A percentile compares a stretch with the other conserved stretches of the same genome.
phyloP scores from a whole-genome alignment of 1,140 invertebrate species.

The Scaptomyza montana region DNA sequence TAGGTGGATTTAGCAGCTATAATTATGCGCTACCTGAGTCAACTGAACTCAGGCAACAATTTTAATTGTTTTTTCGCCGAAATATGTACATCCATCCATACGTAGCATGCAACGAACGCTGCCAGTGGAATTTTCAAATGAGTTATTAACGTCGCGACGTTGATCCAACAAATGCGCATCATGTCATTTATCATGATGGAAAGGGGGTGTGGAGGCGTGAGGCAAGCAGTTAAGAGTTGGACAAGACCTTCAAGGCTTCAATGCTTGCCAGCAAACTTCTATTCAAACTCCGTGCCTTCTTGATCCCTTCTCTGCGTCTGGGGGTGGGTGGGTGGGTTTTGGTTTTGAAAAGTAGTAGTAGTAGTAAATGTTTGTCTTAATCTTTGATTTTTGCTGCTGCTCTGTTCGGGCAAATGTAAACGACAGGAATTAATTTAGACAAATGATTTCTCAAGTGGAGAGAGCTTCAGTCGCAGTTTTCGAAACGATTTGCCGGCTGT shows the following conservation, averaged over 20 bases:
- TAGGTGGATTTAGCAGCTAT: slow-evolving; percentile 43
- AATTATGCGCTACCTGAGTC: slow-evolving; percentile 48
- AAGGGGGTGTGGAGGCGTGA: slow-evolving; percentile 46
- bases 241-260: slow-evolving; percentile 49
- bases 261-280: slow-evolving; percentile 32
- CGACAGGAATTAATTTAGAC: slow-evolving; percentile 84
- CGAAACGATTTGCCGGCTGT: slow-evolving; percentile 73
- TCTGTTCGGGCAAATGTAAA: slow-evolving; percentile 81
- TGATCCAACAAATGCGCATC: slow-evolving; percentile 67
- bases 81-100: slow-evolving; percentile 47
- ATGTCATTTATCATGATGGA: slow-evolving; percentile 80
- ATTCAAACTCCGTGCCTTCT: neutral
- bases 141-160: slow-evolving; percentile 80
- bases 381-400: slow-evolving; percentile 82
- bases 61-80: slow-evolving; percentile 73
- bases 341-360: slow-evolving; percentile 20
- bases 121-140: slow-evolving; percentile 79
- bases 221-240: slow-evolving; percentile 36
- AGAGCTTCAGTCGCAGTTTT: slow-evolving; percentile 45
- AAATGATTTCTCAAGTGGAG: slow-evolving; percentile 83
- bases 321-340: slow-evolving; percentile 17
- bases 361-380: slow-evolving; percentile 83
- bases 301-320: neutral
- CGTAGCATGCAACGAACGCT: slow-evolving; percentile 32
- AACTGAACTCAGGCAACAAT: slow-evolving; percentile 55